Percentiles rank a stretch among this genome's conserved stretches.
These are phyloP conservation scores for Yponomeuta cagnagella DNA, from an alignment of 2,888 invertebrate species.

Conservation along the genomic window DNA sequence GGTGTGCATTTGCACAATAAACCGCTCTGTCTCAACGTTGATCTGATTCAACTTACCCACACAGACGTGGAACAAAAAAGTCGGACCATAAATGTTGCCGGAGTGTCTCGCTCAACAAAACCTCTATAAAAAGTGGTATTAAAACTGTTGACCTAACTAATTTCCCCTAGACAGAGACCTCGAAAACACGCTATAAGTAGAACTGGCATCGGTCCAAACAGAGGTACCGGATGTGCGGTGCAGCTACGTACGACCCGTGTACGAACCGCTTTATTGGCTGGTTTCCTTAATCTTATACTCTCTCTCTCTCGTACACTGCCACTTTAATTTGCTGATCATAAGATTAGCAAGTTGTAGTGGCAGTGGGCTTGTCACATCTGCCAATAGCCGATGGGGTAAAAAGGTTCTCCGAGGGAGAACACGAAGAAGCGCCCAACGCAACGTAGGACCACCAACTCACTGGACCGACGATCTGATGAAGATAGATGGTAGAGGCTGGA, in stretches of 20 bases:
- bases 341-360: neutral
- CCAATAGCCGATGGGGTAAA: too few species aligned
- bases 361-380: too few species aligned
- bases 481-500: too few species aligned
- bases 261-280: slow-evolving; percentile 4
- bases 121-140: neutral
- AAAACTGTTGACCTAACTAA: slow-evolving; percentile 12
- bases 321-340: too few species aligned
- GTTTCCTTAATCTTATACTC: neutral
- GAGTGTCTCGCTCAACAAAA: neutral
- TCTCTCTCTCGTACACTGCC: neutral
- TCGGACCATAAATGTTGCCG: neutral
- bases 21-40: neutral
- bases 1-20: neutral
- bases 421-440: too few species aligned
- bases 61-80: neutral
- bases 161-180: slow-evolving; percentile 30
- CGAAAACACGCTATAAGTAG: slow-evolving; percentile 42
- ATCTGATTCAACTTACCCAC: neutral
- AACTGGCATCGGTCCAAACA: slow-evolving; percentile 44
- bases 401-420: too few species aligned
- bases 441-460: too few species aligned
- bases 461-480: too few species aligned
- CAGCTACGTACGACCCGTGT: slow-evolving; percentile 25
- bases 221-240: slow-evolving; percentile 33